These are phyloP conservation scores for Drosophila hamatofila DNA, from an alignment of 2,888 invertebrate species.

Conservation along the genomic window DNA sequence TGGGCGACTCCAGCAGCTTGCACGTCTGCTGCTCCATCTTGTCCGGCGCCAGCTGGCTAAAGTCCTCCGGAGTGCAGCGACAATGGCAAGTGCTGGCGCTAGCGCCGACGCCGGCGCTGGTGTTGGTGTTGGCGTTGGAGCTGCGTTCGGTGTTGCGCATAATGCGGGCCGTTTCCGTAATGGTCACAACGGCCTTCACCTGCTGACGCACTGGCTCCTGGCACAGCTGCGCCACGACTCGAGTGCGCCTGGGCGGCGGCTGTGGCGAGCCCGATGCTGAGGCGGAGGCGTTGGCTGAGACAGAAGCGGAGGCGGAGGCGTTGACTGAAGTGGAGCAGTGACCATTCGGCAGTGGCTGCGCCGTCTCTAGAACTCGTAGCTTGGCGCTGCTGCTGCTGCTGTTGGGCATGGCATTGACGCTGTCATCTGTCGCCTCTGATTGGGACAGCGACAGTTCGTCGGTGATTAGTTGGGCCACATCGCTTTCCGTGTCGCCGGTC, in stretches of 20 bases:
- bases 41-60: slow-evolving; percentile 83
- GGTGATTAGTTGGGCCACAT: slow-evolving; percentile 80
- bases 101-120: slow-evolving; percentile 71
- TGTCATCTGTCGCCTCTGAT: slow-evolving; percentile 83
- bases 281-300: slow-evolving; percentile 15
- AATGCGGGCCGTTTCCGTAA: slow-evolving; percentile 77
- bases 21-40: slow-evolving; percentile 84
- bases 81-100: slow-evolving; percentile 78
- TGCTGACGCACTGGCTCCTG: slow-evolving; percentile 66
- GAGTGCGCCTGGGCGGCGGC: slow-evolving; percentile 67
- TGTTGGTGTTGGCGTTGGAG: neutral
- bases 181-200: slow-evolving; percentile 72
- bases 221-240: slow-evolving; percentile 61
- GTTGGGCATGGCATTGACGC: slow-evolving; percentile 74
- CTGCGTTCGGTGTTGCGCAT: slow-evolving; percentile 59
- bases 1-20: slow-evolving; percentile 83
- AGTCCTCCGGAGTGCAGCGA: slow-evolving; percentile 84
- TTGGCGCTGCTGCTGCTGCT: slow-evolving; percentile 74
- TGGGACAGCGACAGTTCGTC: slow-evolving; percentile 79
- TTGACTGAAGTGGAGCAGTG: slow-evolving; percentile 44
- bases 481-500: slow-evolving; percentile 82
- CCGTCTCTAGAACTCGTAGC: slow-evolving; percentile 82
- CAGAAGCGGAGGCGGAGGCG: slow-evolving; percentile 4
- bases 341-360: slow-evolving; percentile 57
- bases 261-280: slow-evolving; percentile 49